These are phyloP conservation scores for Anguilla anguilla DNA, from an alignment of 2,797 vertebrate genomes.

Conservation along the genomic window DNA sequence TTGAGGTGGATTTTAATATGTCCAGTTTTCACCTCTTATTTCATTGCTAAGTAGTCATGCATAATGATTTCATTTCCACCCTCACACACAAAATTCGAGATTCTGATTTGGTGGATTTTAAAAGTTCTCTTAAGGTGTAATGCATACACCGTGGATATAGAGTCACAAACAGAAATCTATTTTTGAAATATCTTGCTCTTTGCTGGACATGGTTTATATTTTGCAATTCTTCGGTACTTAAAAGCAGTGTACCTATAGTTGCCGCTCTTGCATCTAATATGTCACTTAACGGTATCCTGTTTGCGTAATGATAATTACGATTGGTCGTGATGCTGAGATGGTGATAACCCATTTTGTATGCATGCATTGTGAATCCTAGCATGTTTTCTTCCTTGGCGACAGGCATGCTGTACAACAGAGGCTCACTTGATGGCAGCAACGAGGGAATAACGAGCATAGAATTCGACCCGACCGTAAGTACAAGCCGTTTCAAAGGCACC, in stretches of 20 bases:
- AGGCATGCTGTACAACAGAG: conserved; percentile 73
- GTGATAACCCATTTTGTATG: not conserved
- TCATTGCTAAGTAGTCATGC: not conserved
- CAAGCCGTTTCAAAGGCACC: not conserved
- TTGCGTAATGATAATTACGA: not conserved
- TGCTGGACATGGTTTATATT: not conserved
- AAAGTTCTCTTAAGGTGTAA: not conserved
- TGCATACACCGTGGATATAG: not conserved
- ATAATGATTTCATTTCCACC: not conserved
- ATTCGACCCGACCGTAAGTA: conserved; percentile 78
- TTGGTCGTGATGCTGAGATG: too few species aligned
- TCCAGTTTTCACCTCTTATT: not conserved
- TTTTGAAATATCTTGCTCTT: not conserved
- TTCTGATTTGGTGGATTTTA: too few species aligned
- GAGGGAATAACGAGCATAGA: conserved; percentile 85
- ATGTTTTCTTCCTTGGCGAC: conserved; percentile 27
- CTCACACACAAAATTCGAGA: not conserved
- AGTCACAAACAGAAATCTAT: not conserved
- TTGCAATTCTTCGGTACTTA: not conserved
- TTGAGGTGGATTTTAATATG: not conserved
- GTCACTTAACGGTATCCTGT: not conserved
- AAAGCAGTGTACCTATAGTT: not conserved
- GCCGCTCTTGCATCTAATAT: not conserved
- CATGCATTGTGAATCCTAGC: not conserved
- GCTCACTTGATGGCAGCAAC: conserved; percentile 77